phyloP scores from a whole-genome alignment of 1,140 invertebrate species.

The Papilio xuthus region DNA sequence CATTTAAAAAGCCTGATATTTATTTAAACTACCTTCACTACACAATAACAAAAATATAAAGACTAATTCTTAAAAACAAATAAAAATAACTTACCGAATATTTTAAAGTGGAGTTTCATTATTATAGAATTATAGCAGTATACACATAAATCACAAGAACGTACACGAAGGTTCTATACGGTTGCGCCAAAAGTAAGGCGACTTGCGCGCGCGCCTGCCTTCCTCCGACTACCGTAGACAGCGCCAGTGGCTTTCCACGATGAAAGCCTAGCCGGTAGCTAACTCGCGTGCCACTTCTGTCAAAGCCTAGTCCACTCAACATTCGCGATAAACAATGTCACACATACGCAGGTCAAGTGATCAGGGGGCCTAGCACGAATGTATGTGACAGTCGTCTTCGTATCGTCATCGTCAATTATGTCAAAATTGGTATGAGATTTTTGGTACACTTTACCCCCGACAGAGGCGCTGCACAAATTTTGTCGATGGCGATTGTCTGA shows the following conservation, averaged over 20 bases:
- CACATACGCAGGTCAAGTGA: slow-evolving; percentile 7
- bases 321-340: slow-evolving; percentile 40
- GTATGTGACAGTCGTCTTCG: too few relatives aligned
- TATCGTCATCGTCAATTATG: too few relatives aligned
- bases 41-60: neutral
- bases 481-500: too few relatives aligned
- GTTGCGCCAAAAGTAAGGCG: slow-evolving; percentile 48
- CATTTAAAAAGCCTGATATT: neutral
- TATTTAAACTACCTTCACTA: slow-evolving; percentile 3
- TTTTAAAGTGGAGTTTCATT: slow-evolving; percentile 70
- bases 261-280: slow-evolving; percentile 57
- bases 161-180: slow-evolving; percentile 50
- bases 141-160: slow-evolving; percentile 56
- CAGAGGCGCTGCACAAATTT: too few relatives aligned
- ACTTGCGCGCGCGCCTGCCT: slow-evolving; percentile 61
- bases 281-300: slow-evolving; percentile 56
- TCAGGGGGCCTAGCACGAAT: too few relatives aligned
- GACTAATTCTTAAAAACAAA: neutral
- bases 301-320: slow-evolving; percentile 44
- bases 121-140: slow-evolving; percentile 48
- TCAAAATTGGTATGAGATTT: too few relatives aligned
- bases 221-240: slow-evolving; percentile 57
- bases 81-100: slow-evolving; percentile 62
- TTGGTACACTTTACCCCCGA: too few relatives aligned
- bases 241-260: slow-evolving; percentile 44